Conservation (phyloP, 2,113 vertebrate species). For the Ochotona curzoniae region DNA sequence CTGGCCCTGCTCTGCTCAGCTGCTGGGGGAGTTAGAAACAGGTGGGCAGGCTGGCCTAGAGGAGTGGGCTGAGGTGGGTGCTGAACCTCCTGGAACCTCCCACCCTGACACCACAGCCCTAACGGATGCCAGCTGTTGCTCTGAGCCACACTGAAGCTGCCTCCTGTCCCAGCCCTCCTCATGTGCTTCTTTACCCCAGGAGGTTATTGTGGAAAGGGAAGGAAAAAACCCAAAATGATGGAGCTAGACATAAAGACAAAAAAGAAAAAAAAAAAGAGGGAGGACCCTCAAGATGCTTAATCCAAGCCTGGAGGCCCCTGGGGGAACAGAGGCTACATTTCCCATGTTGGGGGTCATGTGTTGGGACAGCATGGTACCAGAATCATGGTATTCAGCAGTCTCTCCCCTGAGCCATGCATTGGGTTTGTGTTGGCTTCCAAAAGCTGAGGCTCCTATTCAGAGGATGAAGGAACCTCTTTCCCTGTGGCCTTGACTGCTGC, state of each 20-base stretch:
- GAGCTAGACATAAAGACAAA: conserved; percentile 48
- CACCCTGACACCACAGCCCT: conserved; percentile 58
- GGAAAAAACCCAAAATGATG: background rate
- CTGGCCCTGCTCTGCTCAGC: conserved; percentile 61
- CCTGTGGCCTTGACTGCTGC: background rate
- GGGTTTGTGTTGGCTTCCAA: background rate
- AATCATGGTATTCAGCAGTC: background rate
- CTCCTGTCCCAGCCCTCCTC: background rate
- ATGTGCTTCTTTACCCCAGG: background rate
- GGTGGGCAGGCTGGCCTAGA: conserved; percentile 35
- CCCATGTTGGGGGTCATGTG: background rate
- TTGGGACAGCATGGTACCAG: background rate
- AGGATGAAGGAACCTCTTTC: background rate
- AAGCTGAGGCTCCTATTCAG: background rate
- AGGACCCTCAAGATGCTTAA: background rate
- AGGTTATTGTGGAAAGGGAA: background rate
- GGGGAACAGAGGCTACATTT: background rate
- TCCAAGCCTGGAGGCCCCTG: background rate
- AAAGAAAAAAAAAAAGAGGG: background rate
- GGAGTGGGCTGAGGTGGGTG: conserved; percentile 46
- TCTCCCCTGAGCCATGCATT: background rate
- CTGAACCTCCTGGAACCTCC: conserved; percentile 50
- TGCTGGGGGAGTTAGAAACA: conserved; percentile 15
- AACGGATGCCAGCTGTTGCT: background rate
- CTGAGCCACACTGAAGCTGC: conserved; percentile 53